A percentile compares a stretch with the other conserved stretches of the same genome.
Conservation (phyloP, 2,888 invertebrate genomes). For the Eledone cirrhosa region DNA sequence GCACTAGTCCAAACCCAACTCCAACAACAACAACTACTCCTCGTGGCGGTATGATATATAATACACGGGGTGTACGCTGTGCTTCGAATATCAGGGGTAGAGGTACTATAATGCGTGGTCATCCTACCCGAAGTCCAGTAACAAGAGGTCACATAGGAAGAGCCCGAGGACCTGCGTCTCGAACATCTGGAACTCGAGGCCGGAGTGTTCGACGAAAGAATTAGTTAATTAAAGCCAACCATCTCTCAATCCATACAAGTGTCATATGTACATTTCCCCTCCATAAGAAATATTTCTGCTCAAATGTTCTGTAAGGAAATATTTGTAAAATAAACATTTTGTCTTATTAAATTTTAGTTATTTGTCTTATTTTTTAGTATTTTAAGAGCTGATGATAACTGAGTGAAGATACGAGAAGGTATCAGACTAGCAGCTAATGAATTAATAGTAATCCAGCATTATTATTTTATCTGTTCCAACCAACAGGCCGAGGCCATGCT, state of each 20-base stretch:
- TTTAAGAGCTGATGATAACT: too few species aligned
- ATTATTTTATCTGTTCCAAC: too few species aligned
- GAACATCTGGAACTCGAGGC: neutral
- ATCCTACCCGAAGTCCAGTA: conserved; percentile 1
- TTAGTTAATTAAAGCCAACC: neutral
- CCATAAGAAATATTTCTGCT: too few species aligned
- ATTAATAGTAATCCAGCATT: too few species aligned
- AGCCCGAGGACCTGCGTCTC: neutral
- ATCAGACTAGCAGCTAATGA: too few species aligned
- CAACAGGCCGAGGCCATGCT: too few species aligned
- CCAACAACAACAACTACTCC: neutral
- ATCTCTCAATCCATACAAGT: neutral
- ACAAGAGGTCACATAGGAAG: conserved; percentile 20
- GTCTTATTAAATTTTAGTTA: too few species aligned
- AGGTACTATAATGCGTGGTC: conserved; percentile 14
- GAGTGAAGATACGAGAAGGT: too few species aligned
- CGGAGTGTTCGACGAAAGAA: conserved; percentile 1
- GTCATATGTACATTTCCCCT: conserved; percentile 11
- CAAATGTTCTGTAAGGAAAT: too few species aligned
- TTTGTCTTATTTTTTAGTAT: too few species aligned
- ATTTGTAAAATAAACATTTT: too few species aligned
- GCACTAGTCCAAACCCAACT: neutral
- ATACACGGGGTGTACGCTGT: neutral
- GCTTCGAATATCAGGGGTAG: conserved; percentile 5
- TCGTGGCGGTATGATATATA: neutral